Percentiles rank a stretch among this genome's conserved stretches.
These are phyloP conservation scores for Lepidochrysops patricia DNA, from an alignment of 2,888 invertebrate species.

Conservation along the genomic window DNA sequence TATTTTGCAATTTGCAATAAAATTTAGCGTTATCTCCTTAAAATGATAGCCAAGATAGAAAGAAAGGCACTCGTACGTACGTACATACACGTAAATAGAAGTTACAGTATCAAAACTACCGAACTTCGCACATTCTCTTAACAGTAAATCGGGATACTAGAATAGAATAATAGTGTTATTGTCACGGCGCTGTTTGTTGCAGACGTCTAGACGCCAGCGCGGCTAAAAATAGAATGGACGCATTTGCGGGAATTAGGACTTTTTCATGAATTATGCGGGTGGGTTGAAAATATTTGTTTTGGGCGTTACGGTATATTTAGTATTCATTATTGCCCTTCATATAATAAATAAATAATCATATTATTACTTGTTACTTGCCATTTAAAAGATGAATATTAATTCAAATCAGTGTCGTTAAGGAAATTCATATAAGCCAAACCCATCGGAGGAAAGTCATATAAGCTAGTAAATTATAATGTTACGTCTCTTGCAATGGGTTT, in stretches of 20 bases:
- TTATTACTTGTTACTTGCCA: no score
- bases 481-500: no score
- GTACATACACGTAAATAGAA: not conserved
- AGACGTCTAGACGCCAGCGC: conserved; percentile 11
- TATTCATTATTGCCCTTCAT: no score
- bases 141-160: not conserved
- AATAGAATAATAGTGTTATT: conserved; percentile 10
- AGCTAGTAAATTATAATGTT: no score
- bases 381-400: no score
- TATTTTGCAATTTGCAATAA: no score
- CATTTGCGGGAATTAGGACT: not conserved
- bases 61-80: not conserved
- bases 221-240: not conserved
- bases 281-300: not conserved
- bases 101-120: not conserved
- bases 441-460: no score
- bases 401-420: no score
- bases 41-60: conserved; percentile 17
- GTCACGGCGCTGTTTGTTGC: not conserved
- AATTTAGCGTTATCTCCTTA: not conserved
- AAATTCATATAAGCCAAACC: no score
- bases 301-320: not conserved
- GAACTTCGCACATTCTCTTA: not conserved
- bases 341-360: no score
- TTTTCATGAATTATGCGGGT: not conserved